phyloP scores from a whole-genome alignment of 2,113 vertebrate species.

The Meriones unguiculatus region DNA sequence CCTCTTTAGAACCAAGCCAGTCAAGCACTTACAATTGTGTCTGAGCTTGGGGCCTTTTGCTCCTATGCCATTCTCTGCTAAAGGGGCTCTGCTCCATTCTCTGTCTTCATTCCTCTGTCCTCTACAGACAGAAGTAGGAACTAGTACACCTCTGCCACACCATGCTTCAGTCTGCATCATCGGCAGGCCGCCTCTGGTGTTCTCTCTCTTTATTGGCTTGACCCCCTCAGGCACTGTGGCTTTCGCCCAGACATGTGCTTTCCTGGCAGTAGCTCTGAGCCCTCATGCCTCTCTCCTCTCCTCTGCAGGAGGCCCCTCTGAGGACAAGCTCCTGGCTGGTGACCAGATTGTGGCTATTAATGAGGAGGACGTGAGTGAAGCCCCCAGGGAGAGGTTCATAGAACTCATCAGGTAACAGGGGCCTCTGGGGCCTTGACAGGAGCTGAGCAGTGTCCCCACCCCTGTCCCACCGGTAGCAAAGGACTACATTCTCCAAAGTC shows the following conservation, averaged over 20 bases:
- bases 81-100: background rate
- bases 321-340: slow-evolving; percentile 96
- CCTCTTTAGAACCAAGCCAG: background rate
- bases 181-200: background rate
- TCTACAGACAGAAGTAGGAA: background rate
- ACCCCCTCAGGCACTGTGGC: background rate
- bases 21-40: background rate
- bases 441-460: background rate
- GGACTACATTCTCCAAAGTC: background rate
- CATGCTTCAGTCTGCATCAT: background rate
- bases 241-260: background rate
- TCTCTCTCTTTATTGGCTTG: background rate
- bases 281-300: slow-evolving; percentile 77
- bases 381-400: slow-evolving; percentile 96
- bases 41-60: background rate
- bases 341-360: slow-evolving; percentile 99
- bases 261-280: background rate
- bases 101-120: slow-evolving; percentile 9
- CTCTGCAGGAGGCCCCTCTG: slow-evolving; percentile 94
- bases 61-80: background rate
- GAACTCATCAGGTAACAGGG: slow-evolving; percentile 97
- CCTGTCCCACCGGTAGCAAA: background rate
- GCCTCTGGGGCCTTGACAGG: slow-evolving; percentile 74
- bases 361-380: slow-evolving; percentile 96
- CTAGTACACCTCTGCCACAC: background rate